Evolutionary conservation across 2,797 vertebrate species (phyloP), one percentile per base, ranked within the genome.

Genomic region (Ceryle rudis): DNA sequence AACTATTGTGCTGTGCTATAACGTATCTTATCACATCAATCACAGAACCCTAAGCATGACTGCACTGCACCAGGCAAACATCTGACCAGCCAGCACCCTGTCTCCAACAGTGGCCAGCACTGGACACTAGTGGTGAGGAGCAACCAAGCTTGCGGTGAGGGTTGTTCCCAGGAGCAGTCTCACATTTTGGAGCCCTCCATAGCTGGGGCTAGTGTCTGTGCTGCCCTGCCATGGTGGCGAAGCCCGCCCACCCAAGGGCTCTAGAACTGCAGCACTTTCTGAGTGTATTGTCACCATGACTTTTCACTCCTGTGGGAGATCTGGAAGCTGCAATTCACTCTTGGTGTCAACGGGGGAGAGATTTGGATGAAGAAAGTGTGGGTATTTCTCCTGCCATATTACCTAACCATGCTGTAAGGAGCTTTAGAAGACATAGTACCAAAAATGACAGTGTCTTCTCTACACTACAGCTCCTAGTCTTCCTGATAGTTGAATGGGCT

Each of bases 131-230:
- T 13, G 52, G 29, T 46, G 62, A 79, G 66, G 15, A 85, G 28
- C 33, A 62, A 26, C 39, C 46, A 46, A 1, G 10, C 10, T 8
- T 20, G 5, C 18, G 51, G 8, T 15, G 7, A 42, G 3, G 22
- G 26, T 18, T 25, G 5, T 4, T 84, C 17, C 66, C 11, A 11
- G 73, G 39, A n/a, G n/a, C 61, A 91, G 16, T 25, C 19, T 74
- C 2, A 0, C 0, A 2, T 8, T 39, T 44, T 5, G 10, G 47
- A 91, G 33, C 37, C 39, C 55, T 60, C 25, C 1, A 0, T 6
- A 18, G 22, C 19, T 0, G 0, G 39, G 62, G 11, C 5, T 64
- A 52, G 5, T 71, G 52, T 28, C 47, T 1, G 2, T 33, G 70
- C 42, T 91, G 41, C 37, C 60, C 23, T 58, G 65, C 14, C 0